Conservation (phyloP, 2,888 invertebrate genomes). For the Fragum fragum region DNA sequence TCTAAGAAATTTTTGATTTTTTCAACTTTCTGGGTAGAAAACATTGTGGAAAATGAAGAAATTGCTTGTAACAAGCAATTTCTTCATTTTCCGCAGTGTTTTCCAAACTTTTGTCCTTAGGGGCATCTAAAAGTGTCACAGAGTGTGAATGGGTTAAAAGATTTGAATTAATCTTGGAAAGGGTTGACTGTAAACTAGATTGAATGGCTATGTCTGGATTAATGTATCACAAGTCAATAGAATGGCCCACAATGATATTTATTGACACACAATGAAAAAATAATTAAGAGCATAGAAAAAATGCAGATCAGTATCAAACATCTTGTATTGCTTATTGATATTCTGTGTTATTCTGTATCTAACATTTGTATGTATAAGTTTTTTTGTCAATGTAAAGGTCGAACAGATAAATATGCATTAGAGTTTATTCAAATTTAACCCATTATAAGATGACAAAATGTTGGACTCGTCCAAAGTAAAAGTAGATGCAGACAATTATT, state of each 20-base stretch:
- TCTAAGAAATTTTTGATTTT: too few relatives aligned
- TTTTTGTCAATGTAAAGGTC: slow-evolving; percentile 1
- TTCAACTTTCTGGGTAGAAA: too few relatives aligned
- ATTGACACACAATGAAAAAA: slow-evolving; percentile 3
- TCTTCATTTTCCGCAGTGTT: too few relatives aligned
- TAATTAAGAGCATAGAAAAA: slow-evolving; percentile 2
- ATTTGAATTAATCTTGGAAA: too few relatives aligned
- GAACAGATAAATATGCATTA: neutral
- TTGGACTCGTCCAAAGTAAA: too few relatives aligned
- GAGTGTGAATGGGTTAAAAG: too few relatives aligned
- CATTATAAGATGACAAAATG: too few relatives aligned
- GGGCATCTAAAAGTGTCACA: neutral
- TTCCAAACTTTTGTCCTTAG: too few relatives aligned
- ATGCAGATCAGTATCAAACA: slow-evolving; percentile 1
- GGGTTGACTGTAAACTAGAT: neutral
- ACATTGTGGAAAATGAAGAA: too few relatives aligned
- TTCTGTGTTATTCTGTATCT: neutral
- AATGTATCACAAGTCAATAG: slow-evolving; percentile 6
- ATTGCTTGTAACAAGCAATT: too few relatives aligned
- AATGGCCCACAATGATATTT: neutral
- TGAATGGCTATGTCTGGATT: neutral
- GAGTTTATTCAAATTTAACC: too few relatives aligned
- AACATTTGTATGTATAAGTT: neutral
- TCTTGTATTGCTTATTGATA: neutral
- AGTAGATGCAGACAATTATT: too few relatives aligned